Evolutionary conservation across 2,797 vertebrate species (phyloP).

Genomic region (Phyllotis vaccarum): DNA sequence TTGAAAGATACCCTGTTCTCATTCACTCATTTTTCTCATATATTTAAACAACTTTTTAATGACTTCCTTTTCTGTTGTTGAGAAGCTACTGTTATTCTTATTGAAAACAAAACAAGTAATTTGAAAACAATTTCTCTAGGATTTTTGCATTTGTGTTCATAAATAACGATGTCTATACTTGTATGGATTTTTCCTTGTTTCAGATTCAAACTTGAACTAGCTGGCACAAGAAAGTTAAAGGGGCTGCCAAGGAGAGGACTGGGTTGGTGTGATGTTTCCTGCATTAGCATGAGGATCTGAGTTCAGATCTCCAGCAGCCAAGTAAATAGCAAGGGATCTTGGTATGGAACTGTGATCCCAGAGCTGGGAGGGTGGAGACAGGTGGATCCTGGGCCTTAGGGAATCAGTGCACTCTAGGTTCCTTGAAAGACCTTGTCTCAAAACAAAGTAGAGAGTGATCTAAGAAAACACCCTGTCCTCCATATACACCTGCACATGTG

Average conservation of each 20-base stretch:
- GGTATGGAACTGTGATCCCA: neutral
- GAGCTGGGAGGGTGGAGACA: neutral
- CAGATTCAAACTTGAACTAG: neutral
- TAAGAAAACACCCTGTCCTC: neutral
- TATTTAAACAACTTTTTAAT: neutral
- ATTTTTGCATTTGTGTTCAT: neutral
- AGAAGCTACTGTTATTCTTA: conserved; percentile 21
- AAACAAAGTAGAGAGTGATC: neutral
- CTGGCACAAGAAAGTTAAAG: neutral
- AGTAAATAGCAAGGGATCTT: neutral
- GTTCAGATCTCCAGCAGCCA: neutral
- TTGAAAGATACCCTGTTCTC: neutral
- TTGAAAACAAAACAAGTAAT: conserved; percentile 34
- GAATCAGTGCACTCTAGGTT: neutral
- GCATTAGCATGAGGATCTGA: neutral
- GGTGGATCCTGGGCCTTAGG: too few species aligned
- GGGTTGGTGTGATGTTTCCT: neutral
- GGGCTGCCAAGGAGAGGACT: neutral
- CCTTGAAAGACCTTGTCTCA: neutral
- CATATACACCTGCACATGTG: neutral
- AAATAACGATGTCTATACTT: neutral
- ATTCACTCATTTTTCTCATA: neutral
- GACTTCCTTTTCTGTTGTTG: neutral
- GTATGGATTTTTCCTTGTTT: neutral
- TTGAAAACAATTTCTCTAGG: conserved; percentile 28